Evolutionary conservation across 2,113 vertebrate genomes (phyloP).

Genomic region (Paramisgurnus dabryanus): DNA sequence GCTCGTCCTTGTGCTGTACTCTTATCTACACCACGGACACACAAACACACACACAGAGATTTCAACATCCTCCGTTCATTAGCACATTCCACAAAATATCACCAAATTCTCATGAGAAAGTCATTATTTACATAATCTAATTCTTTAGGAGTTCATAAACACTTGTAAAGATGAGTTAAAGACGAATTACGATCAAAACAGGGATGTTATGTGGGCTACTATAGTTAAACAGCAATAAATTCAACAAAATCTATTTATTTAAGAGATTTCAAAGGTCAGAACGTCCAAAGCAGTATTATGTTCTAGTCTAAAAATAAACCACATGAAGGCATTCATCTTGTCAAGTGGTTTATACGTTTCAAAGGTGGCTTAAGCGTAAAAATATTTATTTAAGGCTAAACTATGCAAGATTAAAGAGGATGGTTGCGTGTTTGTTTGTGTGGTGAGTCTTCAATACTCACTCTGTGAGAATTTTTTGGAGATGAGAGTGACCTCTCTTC

Average conservation of each 20-base stretch:
- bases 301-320: background rate
- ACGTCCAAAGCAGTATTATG: background rate
- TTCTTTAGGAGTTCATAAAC: no score
- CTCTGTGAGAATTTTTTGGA: conserved; percentile 81
- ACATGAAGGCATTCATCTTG: background rate
- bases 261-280: conserved; percentile 36
- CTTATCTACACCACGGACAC: conserved; percentile 13
- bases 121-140: background rate
- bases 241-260: background rate
- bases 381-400: no score
- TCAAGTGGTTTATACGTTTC: background rate
- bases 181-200: background rate
- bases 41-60: background rate
- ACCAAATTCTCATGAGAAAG: background rate
- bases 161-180: background rate
- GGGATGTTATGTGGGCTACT: background rate
- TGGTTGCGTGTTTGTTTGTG: background rate
- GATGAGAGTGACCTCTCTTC: conserved; percentile 78
- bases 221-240: background rate
- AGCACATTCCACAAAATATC: conserved; percentile 4
- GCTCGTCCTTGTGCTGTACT: conserved; percentile 33
- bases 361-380: no score
- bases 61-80: background rate
- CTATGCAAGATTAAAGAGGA: no score
- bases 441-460: conserved; percentile 65